These are phyloP conservation scores for Pangasius macronema DNA, from an alignment of 2,797 vertebrate species.

Conservation along the genomic window DNA sequence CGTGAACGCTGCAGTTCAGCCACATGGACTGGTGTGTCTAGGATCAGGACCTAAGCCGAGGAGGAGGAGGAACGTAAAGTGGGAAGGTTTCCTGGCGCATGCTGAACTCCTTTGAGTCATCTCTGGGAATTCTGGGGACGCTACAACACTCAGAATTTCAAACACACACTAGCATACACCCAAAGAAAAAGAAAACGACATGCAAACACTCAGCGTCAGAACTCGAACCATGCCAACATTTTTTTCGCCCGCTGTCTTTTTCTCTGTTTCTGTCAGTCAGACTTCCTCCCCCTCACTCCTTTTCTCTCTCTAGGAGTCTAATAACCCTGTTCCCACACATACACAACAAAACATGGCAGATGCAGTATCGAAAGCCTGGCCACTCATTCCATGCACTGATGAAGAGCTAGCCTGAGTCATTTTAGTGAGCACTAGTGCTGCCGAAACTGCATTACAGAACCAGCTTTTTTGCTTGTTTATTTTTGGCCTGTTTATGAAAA, in stretches of 20 bases:
- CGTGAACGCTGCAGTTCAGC: conserved; percentile 70
- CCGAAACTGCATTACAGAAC: background rate
- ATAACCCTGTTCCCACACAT: conserved; percentile 49
- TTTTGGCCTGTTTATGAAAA: conserved; percentile 27
- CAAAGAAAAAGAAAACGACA: conserved; percentile 27
- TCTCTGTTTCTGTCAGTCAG: conserved; percentile 50
- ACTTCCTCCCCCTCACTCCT: conserved; percentile 55
- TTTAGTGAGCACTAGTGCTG: conserved; percentile 23
- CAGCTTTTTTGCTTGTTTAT: conserved; percentile 9
- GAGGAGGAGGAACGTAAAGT: conserved; percentile 43
- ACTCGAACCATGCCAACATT: conserved; percentile 38
- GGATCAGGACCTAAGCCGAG: conserved; percentile 65
- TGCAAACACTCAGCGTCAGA: conserved; percentile 37
- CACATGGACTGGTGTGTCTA: conserved; percentile 69
- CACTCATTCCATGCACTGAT: conserved; percentile 15
- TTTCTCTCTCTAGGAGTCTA: conserved; percentile 49
- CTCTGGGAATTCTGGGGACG: conserved; percentile 53
- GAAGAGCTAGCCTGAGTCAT: conserved; percentile 14
- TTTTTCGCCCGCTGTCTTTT: conserved; percentile 28
- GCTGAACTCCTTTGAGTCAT: conserved; percentile 75
- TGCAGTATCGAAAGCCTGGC: conserved; percentile 20
- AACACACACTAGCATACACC: conserved; percentile 40
- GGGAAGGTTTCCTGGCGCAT: background rate
- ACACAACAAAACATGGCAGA: conserved; percentile 12
- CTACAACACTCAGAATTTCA: conserved; percentile 48